These are phyloP conservation scores for Apis dorsata DNA, from an alignment of 1,140 invertebrate genomes.

Conservation along the genomic window DNA sequence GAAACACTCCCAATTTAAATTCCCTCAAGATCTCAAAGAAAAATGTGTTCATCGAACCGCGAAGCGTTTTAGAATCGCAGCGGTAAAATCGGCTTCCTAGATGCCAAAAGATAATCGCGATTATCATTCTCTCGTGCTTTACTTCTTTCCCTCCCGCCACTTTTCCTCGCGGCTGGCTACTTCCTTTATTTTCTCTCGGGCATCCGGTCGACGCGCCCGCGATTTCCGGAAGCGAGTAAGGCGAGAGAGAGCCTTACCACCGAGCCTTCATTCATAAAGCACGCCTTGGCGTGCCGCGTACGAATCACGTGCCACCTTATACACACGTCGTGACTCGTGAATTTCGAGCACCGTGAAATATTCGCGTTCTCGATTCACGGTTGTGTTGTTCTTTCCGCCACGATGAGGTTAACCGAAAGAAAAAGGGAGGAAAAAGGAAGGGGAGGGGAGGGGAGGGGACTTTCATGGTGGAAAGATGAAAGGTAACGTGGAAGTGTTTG, in stretches of 20 bases:
- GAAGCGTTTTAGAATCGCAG: conserved; percentile 6
- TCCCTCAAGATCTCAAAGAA: too few species aligned
- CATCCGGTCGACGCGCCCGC: conserved; percentile 60
- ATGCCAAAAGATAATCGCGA: conserved; percentile 15
- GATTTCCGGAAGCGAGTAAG: conserved; percentile 61
- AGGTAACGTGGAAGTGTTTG: not conserved
- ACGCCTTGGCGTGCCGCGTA: conserved; percentile 10
- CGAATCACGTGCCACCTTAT: conserved; percentile 42
- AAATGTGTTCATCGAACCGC: not conserved
- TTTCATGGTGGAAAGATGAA: not conserved
- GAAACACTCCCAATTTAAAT: not conserved
- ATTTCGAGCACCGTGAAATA: conserved; percentile 27
- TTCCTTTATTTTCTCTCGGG: conserved; percentile 61
- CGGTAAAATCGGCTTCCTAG: conserved; percentile 6
- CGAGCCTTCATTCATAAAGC: conserved; percentile 54
- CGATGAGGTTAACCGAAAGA: not conserved
- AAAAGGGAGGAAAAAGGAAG: not conserved
- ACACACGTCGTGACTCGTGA: conserved; percentile 36
- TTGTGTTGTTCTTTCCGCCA: not conserved
- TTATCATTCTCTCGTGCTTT: conserved; percentile 5
- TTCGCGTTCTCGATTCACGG: not conserved
- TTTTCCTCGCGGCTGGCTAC: conserved; percentile 57
- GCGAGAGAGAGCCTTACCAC: conserved; percentile 5
- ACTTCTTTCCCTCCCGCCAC: not conserved
- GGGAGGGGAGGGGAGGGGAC: not conserved